Conservation (phyloP, 1,140 invertebrate species). For the Tetragonula clypearis region DNA sequence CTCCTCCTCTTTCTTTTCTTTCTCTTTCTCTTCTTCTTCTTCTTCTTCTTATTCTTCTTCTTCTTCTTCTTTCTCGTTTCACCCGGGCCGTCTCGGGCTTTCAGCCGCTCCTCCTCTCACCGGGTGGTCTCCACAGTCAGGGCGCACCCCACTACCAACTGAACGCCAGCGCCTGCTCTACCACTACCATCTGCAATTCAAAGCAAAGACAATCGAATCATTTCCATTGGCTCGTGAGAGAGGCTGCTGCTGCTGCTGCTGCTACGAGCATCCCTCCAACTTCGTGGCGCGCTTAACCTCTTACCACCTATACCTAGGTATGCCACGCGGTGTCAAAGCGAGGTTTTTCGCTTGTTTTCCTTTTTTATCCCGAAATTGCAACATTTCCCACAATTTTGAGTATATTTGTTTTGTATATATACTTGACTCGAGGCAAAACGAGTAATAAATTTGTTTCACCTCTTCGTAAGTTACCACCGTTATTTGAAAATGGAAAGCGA, state of each 20-base stretch:
- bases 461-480: no score
- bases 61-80: neutral
- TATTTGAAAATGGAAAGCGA: no score
- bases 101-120: neutral
- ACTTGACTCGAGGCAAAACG: no score
- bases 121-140: neutral
- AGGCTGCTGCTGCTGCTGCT: neutral
- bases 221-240: neutral
- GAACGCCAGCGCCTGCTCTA: constrained; percentile 17
- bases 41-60: neutral
- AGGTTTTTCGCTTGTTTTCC: no score
- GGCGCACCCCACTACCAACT: constrained; percentile 38
- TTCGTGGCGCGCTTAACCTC: no score
- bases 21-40: neutral
- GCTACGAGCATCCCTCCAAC: neutral
- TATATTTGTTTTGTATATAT: no score
- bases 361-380: no score
- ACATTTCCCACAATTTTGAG: no score
- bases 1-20: neutral
- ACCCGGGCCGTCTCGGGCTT: neutral
- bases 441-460: no score
- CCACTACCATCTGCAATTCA: constrained; percentile 59
- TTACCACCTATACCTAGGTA: no score
- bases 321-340: no score
- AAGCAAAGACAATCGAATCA: constrained; percentile 17